These are phyloP conservation scores for Pluvialis apricaria DNA, from an alignment of 2,113 vertebrate species.

Conservation along the genomic window DNA sequence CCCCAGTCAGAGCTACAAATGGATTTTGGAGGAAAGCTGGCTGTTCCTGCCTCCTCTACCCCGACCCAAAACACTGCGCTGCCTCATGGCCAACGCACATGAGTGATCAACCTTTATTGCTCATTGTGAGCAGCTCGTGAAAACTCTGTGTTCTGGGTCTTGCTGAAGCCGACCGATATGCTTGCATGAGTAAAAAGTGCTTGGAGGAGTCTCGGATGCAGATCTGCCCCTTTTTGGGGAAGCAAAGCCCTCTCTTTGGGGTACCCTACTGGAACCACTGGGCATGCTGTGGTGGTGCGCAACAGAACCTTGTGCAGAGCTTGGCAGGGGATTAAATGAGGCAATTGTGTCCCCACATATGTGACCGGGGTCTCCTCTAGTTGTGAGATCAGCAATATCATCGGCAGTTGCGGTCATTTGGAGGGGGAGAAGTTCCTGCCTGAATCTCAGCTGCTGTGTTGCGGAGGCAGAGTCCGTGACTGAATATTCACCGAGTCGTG, in stretches of 20 bases:
- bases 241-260: not conserved
- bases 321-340: not conserved
- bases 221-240: not conserved
- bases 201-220: not conserved
- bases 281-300: fast-evolving
- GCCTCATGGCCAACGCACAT: fast-evolving
- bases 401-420: fast-evolving
- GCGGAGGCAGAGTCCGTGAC: not conserved
- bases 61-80: not conserved
- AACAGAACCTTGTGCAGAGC: not conserved
- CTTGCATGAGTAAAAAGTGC: not conserved
- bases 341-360: fast-evolving
- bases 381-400: too few species aligned
- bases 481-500: fast-evolving
- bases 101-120: not conserved
- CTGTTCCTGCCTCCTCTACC: not conserved
- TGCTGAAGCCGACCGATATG: not conserved
- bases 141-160: not conserved
- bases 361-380: not conserved
- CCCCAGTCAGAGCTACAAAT: not conserved
- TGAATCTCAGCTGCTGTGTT: not conserved
- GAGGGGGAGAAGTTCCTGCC: not conserved
- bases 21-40: not conserved
- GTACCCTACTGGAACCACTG: not conserved
- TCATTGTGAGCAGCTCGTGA: fast-evolving